Evolutionary conservation across 92 coral and sea anemone species (phyloP), one percentile per base, ranked within the genome.

Genomic region (Porites divaricata): DNA sequence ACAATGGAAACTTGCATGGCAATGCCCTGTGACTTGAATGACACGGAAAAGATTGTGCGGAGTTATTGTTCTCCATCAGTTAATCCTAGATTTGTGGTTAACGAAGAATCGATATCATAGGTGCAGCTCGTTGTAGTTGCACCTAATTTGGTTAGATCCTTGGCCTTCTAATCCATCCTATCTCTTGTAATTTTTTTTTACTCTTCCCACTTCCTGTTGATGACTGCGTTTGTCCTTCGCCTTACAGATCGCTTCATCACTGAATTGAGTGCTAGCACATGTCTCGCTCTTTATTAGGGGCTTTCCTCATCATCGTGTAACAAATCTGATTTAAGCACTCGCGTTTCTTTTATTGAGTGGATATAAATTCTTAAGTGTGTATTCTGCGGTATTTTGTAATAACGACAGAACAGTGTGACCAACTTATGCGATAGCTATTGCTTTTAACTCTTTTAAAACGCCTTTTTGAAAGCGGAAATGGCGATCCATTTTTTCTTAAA

Each of bases 111-210:
- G 24, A 57, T 21, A 65, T 66, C 22, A 23, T 24, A 8, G 52
- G 5, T 51, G 59, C 67, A 67, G 75, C 69, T 50, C 50, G 20
- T 56, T 50, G 45, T n/a, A 56, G 20, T 63, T 72, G 51, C 61
- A 49, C 86, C 86, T 82, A 72, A 82, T 82, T 72, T 82, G 86
- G 86, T 72, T 62, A 45, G 69, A 48, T 72, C 11, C 45, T 59
- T 41, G 52, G n/a, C 58, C 71, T 15, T 54, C 20, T 21, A 71
- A 58, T 54, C 28, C 79, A 58, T 61, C 67, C 69, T 15, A 72
- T 82, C 79, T 21, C 48, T 72, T 28, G n/a, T 63, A 6, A 35
- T 0, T 35, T 35, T 35, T 35, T 72, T 57, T 24, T 45, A 58
- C 25, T 66, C 45, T 35, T 5, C n/a, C 79, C 61, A 82, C 72